Base-by-base conservation (phyloP, 2,797 vertebrate genomes). In the Megalops cyprinoides region DNA sequence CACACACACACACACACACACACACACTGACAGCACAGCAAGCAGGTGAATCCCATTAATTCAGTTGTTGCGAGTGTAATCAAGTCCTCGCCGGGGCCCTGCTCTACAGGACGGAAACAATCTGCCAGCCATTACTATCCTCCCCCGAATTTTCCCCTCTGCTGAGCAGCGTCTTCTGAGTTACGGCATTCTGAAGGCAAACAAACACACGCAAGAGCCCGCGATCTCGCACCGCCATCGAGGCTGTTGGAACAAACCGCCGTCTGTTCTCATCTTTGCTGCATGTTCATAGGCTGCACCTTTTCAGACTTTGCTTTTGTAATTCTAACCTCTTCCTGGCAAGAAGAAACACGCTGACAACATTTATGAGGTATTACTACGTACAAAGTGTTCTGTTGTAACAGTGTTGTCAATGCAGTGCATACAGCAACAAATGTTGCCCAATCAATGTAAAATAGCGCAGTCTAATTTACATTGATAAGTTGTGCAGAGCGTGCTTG, bases 21-120 rank as follows among this genome's bases (percentile, higher is more conserved):
- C 65, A 69, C 65, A 69, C 28, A 69, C 28, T n/a, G n/a, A n/a
- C n/a, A n/a, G n/a, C n/a, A n/a, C n/a, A n/a, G n/a, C n/a, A n/a
- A 73, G 44, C 60, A 15, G 44, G 55, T 60, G 55, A 79, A 67
- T 58, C 42, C 14, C 34, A 48, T 82, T 74, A 46, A 78, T 51
- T 82, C 49, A n/a, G 23, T 49, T 69, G 56, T 62, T 56, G 65
- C 20, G 56, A 79, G 77, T 67, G 51, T 78, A 81, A 74, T 83
- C 55, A 75, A 71, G 76, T 74, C 15, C 28, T 73, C 65, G n/a
- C n/a, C n/a, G 10, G 18, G 51, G 58, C 62, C 62, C 77, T 53
- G 42, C 34, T 46, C 39, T 73, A 4, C 44, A 60, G 71, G 46
- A 48, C 60, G 58, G 79, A 74, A 71, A 78, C 53, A 73, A 77